phyloP scores from a whole-genome alignment of 2,113 vertebrate genomes.

The Perccottus glenii region DNA sequence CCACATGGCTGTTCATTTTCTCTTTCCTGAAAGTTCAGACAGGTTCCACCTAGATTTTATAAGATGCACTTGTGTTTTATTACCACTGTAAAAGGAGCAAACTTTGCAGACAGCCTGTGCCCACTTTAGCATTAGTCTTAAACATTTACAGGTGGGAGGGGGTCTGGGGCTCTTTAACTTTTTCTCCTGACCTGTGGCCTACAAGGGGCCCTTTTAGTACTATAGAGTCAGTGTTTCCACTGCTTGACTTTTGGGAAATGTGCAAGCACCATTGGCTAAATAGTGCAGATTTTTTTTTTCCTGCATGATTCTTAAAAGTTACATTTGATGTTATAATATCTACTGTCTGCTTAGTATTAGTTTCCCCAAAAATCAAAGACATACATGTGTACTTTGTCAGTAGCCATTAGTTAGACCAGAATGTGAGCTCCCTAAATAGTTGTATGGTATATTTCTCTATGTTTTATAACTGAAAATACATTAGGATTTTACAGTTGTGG shows the following conservation, averaged over 20 bases:
- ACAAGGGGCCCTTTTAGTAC: too few relatives aligned
- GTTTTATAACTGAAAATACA: too few relatives aligned
- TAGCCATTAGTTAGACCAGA: too few relatives aligned
- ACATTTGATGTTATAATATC: background rate
- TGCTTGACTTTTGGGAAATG: too few relatives aligned
- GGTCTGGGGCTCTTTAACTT: constrained; percentile 18
- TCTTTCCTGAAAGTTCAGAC: background rate
- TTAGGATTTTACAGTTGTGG: background rate
- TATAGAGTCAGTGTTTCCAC: background rate
- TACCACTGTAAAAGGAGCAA: constrained; percentile 2
- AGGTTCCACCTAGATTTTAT: background rate
- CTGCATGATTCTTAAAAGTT: background rate
- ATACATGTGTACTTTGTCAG: too few relatives aligned
- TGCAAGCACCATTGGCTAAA: too few relatives aligned
- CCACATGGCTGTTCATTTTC: too few relatives aligned
- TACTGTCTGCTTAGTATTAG: background rate
- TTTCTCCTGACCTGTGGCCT: constrained; percentile 26
- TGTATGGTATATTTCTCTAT: too few relatives aligned
- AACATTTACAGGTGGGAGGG: constrained; percentile 18
- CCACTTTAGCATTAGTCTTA: constrained; percentile 8
- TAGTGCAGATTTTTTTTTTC: too few relatives aligned
- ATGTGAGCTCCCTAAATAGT: too few relatives aligned
- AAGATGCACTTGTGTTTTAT: too few relatives aligned
- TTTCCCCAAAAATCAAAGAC: too few relatives aligned
- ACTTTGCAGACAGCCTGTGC: constrained; percentile 3